A percentile compares a stretch with the other conserved stretches of the same genome.
These are phyloP conservation scores for Amphiprion percula DNA, from an alignment of 2,113 vertebrate species.

Conservation along the genomic window DNA sequence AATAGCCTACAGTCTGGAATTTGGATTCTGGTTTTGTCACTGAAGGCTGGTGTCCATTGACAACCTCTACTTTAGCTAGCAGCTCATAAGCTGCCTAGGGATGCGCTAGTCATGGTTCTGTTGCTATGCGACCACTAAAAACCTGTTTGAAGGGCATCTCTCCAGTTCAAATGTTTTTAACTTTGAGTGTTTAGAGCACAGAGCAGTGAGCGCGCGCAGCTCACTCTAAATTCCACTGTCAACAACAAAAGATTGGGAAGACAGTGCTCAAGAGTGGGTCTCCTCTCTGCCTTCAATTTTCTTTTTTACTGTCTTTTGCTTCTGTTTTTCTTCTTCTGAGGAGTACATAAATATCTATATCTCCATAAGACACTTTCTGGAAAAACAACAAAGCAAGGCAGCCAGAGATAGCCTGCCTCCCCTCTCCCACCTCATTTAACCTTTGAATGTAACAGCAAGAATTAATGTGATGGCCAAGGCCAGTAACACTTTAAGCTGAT, in stretches of 20 bases:
- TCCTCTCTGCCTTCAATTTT: slow-evolving; percentile 4
- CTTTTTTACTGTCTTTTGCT: slow-evolving; percentile 7
- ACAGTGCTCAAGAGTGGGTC: slow-evolving; percentile 33
- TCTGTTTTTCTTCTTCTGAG: slow-evolving; percentile 11
- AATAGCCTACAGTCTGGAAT: slow-evolving; percentile 60
- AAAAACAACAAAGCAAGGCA: slow-evolving; percentile 47
- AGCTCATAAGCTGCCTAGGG: slow-evolving; percentile 50
- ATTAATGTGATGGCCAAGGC: slow-evolving; percentile 69
- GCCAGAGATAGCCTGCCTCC: slow-evolving; percentile 51
- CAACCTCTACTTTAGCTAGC: slow-evolving; percentile 59
- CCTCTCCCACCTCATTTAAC: slow-evolving; percentile 73
- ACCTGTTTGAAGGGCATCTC: slow-evolving; percentile 57
- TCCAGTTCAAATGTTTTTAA: slow-evolving; percentile 65
- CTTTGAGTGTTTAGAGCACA: slow-evolving; percentile 51
- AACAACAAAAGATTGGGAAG: slow-evolving; percentile 42
- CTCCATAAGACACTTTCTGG: slow-evolving; percentile 55
- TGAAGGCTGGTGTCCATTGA: slow-evolving; percentile 51
- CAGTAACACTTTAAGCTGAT: slow-evolving; percentile 74
- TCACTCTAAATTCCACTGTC: slow-evolving; percentile 46
- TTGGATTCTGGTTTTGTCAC: slow-evolving; percentile 54
- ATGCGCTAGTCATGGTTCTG: slow-evolving; percentile 59
- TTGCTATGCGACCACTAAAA: slow-evolving; percentile 74
- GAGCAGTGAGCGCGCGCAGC: not conserved
- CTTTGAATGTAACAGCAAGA: slow-evolving; percentile 80
- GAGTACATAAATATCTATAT: slow-evolving; percentile 50